phyloP scores from a whole-genome alignment of 2,113 vertebrate species.

The Steatornis caripensis region DNA sequence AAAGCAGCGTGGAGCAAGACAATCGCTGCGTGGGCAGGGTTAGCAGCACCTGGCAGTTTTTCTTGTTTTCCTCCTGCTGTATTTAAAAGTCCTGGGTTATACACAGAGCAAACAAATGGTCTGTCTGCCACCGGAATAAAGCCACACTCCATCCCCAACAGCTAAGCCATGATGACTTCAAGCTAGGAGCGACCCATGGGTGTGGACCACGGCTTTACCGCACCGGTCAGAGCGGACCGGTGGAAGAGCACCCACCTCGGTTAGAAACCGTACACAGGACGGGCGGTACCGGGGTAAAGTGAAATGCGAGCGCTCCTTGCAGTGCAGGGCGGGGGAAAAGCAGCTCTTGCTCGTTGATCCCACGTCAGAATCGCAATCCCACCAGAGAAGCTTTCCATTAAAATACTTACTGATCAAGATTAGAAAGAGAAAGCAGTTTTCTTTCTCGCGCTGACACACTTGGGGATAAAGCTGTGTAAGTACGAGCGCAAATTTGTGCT shows the following conservation, averaged over 20 bases:
- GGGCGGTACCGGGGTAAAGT: not conserved
- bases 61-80: not conserved
- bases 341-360: not conserved
- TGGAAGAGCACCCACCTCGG: accelerated
- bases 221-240: accelerated
- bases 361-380: not conserved
- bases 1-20: not conserved
- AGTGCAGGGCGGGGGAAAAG: not conserved
- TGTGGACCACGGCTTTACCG: accelerated
- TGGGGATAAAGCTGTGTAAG: not conserved
- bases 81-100: not conserved
- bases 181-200: not conserved
- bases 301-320: not conserved
- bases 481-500: not conserved
- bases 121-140: not conserved
- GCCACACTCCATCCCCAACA: not conserved
- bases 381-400: not conserved
- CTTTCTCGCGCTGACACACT: not conserved
- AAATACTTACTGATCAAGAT: not conserved
- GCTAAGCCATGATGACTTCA: no score
- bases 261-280: not conserved
- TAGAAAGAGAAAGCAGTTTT: not conserved
- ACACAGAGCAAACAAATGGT: not conserved
- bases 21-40: accelerated
- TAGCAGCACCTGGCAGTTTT: not conserved